phyloP scores from a whole-genome alignment of 2,888 invertebrate genomes.

The Achlya flavicornis region DNA sequence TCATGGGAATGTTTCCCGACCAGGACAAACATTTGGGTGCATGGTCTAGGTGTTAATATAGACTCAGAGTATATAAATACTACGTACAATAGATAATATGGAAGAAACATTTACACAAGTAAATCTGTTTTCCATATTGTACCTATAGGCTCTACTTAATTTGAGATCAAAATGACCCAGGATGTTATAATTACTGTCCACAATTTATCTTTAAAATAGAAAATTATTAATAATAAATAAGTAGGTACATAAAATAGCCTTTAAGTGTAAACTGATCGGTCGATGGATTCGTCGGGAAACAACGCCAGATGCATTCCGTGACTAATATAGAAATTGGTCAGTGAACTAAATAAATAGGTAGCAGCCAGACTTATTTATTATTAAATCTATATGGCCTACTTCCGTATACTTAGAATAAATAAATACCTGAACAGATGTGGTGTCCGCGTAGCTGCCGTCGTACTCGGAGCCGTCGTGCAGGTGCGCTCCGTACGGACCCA shows the following conservation, averaged over 20 bases:
- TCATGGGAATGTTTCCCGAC: no score
- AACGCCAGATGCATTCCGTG: conserved; percentile 49
- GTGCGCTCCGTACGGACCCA: conserved; percentile 96
- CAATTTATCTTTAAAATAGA: neutral
- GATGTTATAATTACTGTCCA: neutral
- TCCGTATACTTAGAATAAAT: conserved; percentile 9
- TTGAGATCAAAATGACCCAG: no score
- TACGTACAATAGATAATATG: no score
- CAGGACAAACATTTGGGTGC: no score
- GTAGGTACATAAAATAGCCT: neutral
- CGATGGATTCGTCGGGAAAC: conserved; percentile 47
- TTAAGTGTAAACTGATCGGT: conserved; percentile 44
- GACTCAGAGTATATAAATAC: no score
- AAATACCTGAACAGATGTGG: conserved; percentile 83
- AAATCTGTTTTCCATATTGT: no score
- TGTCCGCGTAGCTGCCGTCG: conserved; percentile 91
- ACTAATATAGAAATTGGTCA: conserved; percentile 49
- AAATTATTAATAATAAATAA: neutral
- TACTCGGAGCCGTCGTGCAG: conserved; percentile 97
- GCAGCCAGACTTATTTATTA: conserved; percentile 25
- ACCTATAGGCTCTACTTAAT: no score
- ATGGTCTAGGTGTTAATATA: no score
- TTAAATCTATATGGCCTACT: conserved; percentile 16
- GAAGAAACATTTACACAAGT: no score
- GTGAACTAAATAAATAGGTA: conserved; percentile 38